A percentile compares a stretch with the other conserved stretches of the same genome.
phyloP scores from a whole-genome alignment of 2,888 invertebrate genomes.

The Formica aserva region DNA sequence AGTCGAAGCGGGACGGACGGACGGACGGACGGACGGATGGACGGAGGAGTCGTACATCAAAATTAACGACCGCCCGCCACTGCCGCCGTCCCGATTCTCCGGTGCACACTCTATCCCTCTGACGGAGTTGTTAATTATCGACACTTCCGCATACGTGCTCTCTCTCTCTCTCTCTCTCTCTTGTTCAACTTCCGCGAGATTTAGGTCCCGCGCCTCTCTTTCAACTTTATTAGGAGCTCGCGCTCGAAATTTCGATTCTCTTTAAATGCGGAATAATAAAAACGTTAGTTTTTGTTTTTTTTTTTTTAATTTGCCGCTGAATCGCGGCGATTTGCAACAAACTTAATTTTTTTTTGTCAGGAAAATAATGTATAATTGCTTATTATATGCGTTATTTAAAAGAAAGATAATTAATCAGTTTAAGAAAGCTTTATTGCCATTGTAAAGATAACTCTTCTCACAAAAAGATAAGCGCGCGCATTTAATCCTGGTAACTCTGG shows the following conservation, averaged over 20 bases:
- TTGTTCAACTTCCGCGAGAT: constrained; percentile 32
- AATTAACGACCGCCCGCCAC: constrained; percentile 73
- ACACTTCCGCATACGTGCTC: constrained; percentile 15
- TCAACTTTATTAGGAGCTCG: background rate
- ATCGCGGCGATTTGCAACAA: background rate
- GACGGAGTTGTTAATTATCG: constrained; percentile 42
- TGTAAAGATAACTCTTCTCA: background rate
- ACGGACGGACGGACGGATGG: constrained; percentile 56
- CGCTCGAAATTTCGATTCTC: background rate
- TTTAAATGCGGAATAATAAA: background rate
- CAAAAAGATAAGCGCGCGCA: constrained; percentile 18
- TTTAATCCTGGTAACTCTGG: constrained; percentile 27
- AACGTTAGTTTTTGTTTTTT: background rate
- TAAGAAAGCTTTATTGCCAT: background rate
- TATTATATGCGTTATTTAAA: background rate
- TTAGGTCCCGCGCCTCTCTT: background rate
- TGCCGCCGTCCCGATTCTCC: constrained; percentile 19
- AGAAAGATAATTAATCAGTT: background rate
- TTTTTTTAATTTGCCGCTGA: background rate
- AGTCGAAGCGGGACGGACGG: constrained; percentile 72
- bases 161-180: background rate
- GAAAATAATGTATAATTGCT: background rate
- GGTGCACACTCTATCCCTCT: constrained; percentile 15
- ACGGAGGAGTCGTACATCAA: constrained; percentile 74
- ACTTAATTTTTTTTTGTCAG: background rate